Percentiles rank a stretch among this genome's conserved stretches.
Conservation (phyloP, 1,140 invertebrate genomes). For the Phymorhynchus buccinoides region DNA sequence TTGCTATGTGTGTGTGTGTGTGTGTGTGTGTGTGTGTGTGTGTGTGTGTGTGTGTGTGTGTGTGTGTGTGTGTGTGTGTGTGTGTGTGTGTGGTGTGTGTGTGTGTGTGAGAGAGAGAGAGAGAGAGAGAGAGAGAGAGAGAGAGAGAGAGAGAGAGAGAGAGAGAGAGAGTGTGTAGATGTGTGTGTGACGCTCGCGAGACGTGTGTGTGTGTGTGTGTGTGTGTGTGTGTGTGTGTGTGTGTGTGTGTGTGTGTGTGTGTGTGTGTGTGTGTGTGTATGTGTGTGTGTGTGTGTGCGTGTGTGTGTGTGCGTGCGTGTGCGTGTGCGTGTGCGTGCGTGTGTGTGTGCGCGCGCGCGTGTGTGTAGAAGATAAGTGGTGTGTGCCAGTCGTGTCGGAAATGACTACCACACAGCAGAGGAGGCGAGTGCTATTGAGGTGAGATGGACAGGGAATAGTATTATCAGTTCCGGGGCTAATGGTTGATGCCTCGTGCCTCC, state of each 20-base stretch:
- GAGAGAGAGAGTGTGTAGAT: neutral
- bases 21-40: constrained; percentile 21
- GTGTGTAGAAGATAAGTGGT: no score
- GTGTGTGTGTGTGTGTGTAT: neutral
- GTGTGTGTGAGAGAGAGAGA: neutral
- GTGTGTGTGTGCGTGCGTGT: neutral
- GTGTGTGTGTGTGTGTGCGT: neutral
- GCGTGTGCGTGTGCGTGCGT: neutral
- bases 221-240: neutral
- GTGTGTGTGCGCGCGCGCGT: neutral
- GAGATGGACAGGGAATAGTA: no score
- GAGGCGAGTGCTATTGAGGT: no score
- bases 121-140: constrained; percentile 20
- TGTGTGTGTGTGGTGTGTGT: neutral
- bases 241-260: constrained; percentile 4
- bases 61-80: neutral
- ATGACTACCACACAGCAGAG: no score
- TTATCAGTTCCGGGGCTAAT: no score
- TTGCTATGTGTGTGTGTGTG: constrained; percentile 6
- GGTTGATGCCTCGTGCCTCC: no score
- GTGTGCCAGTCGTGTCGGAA: no score
- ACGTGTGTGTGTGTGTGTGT: neutral
- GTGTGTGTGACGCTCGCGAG: neutral
- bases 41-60: neutral
- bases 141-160: constrained; percentile 34